Evolutionary conservation across 2,113 vertebrate species (phyloP), one percentile per base, ranked within the genome.

Genomic region (Oriolus oriolus): DNA sequence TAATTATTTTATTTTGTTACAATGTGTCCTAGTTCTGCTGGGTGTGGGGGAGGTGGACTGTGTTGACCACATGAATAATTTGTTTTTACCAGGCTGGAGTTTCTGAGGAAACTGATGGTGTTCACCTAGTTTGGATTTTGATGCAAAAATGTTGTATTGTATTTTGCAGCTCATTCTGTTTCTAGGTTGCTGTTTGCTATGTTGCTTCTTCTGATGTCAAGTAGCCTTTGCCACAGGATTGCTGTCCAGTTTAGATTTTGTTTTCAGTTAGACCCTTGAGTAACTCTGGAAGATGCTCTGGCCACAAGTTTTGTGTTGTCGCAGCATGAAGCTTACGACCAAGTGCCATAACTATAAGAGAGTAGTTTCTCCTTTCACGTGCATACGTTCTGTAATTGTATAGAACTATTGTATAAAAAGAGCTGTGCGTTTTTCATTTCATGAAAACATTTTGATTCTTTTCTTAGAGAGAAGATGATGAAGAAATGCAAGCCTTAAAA

Each of bases 401-500:
- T 70, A 66, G 31, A 81, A 31, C 14, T 49, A 15, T 42, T 11
- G 50, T 82, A 31, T 27, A 64, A 54, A 84, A 87, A 60, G 35
- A 69, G 7, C 4, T 30, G 33, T 12, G 10, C 1, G 1, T 59
- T 84, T 89, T 82, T 73, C 6, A 41, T 76, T 87, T 76, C 6
- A 60, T 80, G 8, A 44, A 90, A 74, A 74, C 3, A 0, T 70
- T 47, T 68, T 16, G 5, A 11, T 75, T 96, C 2, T 42, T 84
- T 88, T 87, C n/a, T 61, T 45, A 92, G 99, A 98, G 98, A 95
- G 99, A 99, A 96, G 98, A 98, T 41, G 98, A 99, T 53, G 99
- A 99, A 96, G 99, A 99, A 98, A 98, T 98, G 92, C 98, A 98
- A 87, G 98, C 98, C 8, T 98, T 99, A 95, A 99, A 99, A 93